Conservation (phyloP, 2,797 vertebrate species). For the Clarias platycephalus region DNA sequence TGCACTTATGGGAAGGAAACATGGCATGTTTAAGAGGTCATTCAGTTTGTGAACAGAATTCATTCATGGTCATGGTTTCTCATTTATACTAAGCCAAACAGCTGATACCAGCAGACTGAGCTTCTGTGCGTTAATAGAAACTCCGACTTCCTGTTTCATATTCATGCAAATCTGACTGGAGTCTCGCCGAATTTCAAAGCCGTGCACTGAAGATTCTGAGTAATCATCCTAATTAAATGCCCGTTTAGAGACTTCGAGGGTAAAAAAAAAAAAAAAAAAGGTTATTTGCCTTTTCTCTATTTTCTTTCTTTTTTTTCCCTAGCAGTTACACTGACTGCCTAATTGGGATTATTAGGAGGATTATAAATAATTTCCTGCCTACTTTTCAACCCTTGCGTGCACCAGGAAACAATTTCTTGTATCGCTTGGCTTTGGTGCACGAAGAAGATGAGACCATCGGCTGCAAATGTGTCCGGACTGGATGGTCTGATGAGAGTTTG, state of each 20-base stretch:
- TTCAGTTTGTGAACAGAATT: slow-evolving; percentile 27
- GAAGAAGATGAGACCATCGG: slow-evolving; percentile 13
- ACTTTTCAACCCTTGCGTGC: slow-evolving; percentile 19
- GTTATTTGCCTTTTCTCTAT: slow-evolving; percentile 23
- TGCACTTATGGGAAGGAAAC: slow-evolving; percentile 19
- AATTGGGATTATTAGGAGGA: slow-evolving; percentile 43
- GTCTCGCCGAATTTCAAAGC: slow-evolving; percentile 24
- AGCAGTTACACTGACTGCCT: slow-evolving; percentile 21
- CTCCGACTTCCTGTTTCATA: slow-evolving; percentile 28
- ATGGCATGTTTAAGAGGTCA: slow-evolving; percentile 18
- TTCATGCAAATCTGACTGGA: slow-evolving; percentile 35
- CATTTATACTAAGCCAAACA: slow-evolving; percentile 30
- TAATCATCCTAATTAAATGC: slow-evolving; percentile 46
- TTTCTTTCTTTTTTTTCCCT: slow-evolving; percentile 20
- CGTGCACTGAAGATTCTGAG: slow-evolving; percentile 1
- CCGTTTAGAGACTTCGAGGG: slow-evolving; percentile 28
- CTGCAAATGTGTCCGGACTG: not conserved
- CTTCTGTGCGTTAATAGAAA: slow-evolving; percentile 29
- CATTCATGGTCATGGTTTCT: slow-evolving; percentile 18
- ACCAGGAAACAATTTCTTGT: slow-evolving; percentile 22
- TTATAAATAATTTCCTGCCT: slow-evolving; percentile 44
- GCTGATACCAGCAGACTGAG: slow-evolving; percentile 19
- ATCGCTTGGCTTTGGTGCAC: not conserved
- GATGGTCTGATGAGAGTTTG: slow-evolving; percentile 16
- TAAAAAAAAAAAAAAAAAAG: not conserved